Evolutionary conservation across 2,113 vertebrate genomes (phyloP).

Genomic region (human (Homo sapiens)): DNA sequence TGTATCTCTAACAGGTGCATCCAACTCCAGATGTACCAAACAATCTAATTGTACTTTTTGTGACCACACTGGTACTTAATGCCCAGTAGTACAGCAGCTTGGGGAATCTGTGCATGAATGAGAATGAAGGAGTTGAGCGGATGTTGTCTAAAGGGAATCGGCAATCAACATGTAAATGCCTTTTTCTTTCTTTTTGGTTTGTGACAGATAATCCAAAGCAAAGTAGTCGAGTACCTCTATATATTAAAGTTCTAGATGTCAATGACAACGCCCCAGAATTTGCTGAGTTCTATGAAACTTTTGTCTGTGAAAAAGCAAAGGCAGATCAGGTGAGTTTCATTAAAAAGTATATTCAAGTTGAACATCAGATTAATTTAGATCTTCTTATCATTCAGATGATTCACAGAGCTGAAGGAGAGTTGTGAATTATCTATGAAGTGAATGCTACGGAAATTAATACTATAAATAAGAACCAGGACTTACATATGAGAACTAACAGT

Average conservation of each 20-base stretch:
- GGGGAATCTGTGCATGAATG: neutral
- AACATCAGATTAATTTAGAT: slow-evolving; percentile 36
- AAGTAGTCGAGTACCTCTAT: slow-evolving; percentile 91
- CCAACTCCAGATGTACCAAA: neutral
- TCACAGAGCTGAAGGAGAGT: slow-evolving; percentile 26
- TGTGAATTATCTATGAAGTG: slow-evolving; percentile 62
- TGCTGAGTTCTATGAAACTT: slow-evolving; percentile 93
- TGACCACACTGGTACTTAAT: neutral
- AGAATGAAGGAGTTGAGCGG: neutral
- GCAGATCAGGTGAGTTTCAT: slow-evolving; percentile 91
- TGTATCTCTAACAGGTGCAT: neutral
- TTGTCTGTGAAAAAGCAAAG: slow-evolving; percentile 95
- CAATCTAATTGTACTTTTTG: neutral
- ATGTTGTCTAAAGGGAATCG: neutral
- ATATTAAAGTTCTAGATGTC: slow-evolving; percentile 93
- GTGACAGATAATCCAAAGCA: slow-evolving; percentile 92
- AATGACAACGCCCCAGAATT: slow-evolving; percentile 97
- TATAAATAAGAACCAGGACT: slow-evolving; percentile 58
- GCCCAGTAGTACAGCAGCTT: neutral
- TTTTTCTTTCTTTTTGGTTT: slow-evolving; percentile 66
- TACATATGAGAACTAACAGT: slow-evolving; percentile 58
- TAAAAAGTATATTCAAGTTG: neutral
- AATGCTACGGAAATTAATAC: slow-evolving; percentile 60
- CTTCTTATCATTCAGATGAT: slow-evolving; percentile 52
- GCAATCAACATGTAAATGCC: slow-evolving; percentile 29